phyloP scores from a whole-genome alignment of 2,797 vertebrate genomes.

The Lepidocolaptes lacrymiger region DNA sequence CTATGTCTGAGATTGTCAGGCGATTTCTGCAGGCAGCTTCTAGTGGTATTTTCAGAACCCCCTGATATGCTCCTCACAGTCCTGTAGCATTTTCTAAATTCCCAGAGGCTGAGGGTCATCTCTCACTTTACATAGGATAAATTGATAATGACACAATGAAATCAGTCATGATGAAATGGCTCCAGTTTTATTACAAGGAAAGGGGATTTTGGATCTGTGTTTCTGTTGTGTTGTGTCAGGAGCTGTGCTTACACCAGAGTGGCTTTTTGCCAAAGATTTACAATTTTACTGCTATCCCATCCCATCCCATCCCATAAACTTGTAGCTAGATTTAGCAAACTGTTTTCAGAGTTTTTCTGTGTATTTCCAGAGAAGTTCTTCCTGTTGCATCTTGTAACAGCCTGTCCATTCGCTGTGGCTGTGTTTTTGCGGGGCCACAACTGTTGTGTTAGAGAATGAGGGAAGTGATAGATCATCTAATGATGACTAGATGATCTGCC shows the following conservation, averaged over 20 bases:
- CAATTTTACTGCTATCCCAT: background rate
- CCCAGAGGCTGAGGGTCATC: background rate
- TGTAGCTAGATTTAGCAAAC: background rate
- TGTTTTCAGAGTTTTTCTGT: background rate
- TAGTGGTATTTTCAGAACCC: background rate
- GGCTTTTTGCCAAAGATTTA: background rate
- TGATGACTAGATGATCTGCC: background rate
- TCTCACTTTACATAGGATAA: conserved; percentile 20
- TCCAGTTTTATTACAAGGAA: conserved; percentile 25
- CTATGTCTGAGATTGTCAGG: background rate
- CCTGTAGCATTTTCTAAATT: background rate
- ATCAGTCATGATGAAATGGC: conserved; percentile 40
- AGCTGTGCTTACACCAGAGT: background rate
- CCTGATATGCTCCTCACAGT: background rate
- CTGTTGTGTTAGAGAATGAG: background rate
- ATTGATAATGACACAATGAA: conserved; percentile 41
- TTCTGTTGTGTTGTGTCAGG: background rate
- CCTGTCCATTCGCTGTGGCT: background rate
- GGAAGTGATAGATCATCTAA: background rate
- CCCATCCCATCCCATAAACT: background rate
- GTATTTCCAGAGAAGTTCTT: background rate
- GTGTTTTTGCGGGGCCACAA: background rate
- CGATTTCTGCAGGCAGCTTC: conserved; percentile 15
- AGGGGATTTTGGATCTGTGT: background rate
- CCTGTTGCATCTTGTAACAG: background rate